Evolutionary conservation across 2,113 vertebrate species (phyloP).

Genomic region (Sula dactylatra): DNA sequence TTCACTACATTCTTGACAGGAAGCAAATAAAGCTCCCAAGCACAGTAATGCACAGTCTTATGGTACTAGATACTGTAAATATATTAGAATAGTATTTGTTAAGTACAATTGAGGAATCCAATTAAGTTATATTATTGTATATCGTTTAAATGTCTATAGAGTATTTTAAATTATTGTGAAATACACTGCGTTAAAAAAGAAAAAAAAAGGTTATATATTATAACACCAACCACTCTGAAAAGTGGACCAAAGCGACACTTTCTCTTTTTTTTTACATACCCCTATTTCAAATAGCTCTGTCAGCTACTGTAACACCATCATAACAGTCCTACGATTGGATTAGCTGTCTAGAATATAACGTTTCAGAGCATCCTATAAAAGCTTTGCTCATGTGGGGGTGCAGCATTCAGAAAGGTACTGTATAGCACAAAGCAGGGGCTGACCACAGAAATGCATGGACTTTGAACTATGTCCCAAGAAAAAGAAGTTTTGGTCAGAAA

Average conservation of each 20-base stretch:
- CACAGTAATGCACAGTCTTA: constrained; percentile 50
- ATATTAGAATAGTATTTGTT: constrained; percentile 64
- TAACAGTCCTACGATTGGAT: background rate
- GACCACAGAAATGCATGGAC: background rate
- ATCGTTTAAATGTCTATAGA: constrained; percentile 76
- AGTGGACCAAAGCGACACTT: constrained; percentile 52
- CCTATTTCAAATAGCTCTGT: background rate
- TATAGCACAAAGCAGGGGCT: background rate
- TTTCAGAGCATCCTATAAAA: background rate
- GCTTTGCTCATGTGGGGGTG: background rate
- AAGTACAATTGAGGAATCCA: constrained; percentile 65
- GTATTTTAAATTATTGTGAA: constrained; percentile 82
- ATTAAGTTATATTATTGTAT: constrained; percentile 83
- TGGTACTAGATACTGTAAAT: constrained; percentile 67
- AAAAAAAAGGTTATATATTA: constrained; percentile 47
- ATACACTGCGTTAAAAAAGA: constrained; percentile 67
- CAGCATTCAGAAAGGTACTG: background rate
- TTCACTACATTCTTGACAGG: constrained; percentile 41
- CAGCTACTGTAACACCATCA: background rate
- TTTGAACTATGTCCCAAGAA: background rate
- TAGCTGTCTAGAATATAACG: background rate
- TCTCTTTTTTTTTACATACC: background rate
- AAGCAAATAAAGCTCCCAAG: constrained; percentile 55
- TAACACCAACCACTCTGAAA: constrained; percentile 20
- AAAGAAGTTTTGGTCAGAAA: constrained; percentile 4